phyloP scores from a whole-genome alignment of 2,797 vertebrate genomes.

The Hippocampus kuda region DNA sequence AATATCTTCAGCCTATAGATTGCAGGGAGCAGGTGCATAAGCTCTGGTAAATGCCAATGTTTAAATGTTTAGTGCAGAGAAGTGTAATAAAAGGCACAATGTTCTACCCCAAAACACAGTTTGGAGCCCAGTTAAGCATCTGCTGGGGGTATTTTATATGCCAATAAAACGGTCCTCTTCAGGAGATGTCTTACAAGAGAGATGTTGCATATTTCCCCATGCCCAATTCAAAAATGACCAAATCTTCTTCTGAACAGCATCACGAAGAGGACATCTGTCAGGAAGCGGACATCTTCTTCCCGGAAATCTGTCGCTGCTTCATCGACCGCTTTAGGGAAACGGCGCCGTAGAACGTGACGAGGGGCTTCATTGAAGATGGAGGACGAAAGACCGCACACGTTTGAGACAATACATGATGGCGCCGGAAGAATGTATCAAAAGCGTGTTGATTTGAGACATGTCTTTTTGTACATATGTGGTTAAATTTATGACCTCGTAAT shows the following conservation, averaged over 20 bases:
- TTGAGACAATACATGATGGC: neutral
- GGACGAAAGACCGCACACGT: neutral
- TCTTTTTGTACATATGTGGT: neutral
- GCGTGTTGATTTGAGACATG: neutral
- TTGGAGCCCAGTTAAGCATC: neutral
- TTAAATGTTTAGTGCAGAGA: neutral
- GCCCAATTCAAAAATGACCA: conserved; percentile 13
- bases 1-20: neutral
- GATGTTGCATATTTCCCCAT: neutral
- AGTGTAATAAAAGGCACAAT: neutral
- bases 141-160: neutral
- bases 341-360: conserved; percentile 32
- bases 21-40: neutral
- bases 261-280: conserved; percentile 5
- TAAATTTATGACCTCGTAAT: neutral
- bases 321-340: conserved; percentile 27
- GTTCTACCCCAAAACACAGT: neutral
- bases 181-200: neutral
- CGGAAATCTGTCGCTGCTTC: conserved; percentile 9
- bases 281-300: conserved; percentile 23
- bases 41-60: neutral
- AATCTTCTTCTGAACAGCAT: conserved; percentile 40
- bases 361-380: neutral
- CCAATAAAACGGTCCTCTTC: neutral
- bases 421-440: neutral